Base-by-base conservation (phyloP, 92 coral and sea anemone species). In the Epizoanthus ramosus region DNA sequence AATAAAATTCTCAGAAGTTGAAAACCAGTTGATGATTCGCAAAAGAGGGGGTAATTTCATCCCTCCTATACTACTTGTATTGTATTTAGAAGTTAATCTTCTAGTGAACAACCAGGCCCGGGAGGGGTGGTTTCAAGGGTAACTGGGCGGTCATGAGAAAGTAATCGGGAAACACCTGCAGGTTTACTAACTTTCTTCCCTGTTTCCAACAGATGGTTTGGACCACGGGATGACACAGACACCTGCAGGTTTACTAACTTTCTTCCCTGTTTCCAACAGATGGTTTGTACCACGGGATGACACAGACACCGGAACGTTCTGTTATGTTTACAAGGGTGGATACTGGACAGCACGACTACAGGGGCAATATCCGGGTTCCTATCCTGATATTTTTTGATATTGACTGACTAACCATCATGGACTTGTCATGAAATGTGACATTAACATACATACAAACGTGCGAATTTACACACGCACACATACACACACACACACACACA, bases 241-340 rank as follows among this genome's bases (percentile, higher is more conserved):
- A 17, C 12, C 10, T 6, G 23, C 59, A 53, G n/a, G 72, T 6
- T 37, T 76, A 57, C 71, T 16, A 21, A 54, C 82, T 47, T 16
- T 80, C 12, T 23, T 19, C 53, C 45, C 41, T 7, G 17, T 85
- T 47, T 13, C 57, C 89, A 61, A 57, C 88, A 95, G 98, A 76
- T 96, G 99, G 99, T 96, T 96, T 66, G 92, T 90, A 16, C 83
- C 94, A 45, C 83, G 82, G 39, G 99, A 96, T 74, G 99, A 96
- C 47, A 84, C 95, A 23, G 87, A 96, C 80, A 91, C 98, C 52
- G 89, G 98, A 8, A 96, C 96, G 19, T 91, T 91, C 84, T 93
- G 93, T 77, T 94, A 96, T 68, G 88, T 88, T 47, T 96, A 96
- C 83, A 91, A 92, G 75, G 99, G 99, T 31, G 99, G 99, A 24